Conservation (phyloP, 2,113 vertebrate genomes). For the Forbesichthys papilliferus region DNA sequence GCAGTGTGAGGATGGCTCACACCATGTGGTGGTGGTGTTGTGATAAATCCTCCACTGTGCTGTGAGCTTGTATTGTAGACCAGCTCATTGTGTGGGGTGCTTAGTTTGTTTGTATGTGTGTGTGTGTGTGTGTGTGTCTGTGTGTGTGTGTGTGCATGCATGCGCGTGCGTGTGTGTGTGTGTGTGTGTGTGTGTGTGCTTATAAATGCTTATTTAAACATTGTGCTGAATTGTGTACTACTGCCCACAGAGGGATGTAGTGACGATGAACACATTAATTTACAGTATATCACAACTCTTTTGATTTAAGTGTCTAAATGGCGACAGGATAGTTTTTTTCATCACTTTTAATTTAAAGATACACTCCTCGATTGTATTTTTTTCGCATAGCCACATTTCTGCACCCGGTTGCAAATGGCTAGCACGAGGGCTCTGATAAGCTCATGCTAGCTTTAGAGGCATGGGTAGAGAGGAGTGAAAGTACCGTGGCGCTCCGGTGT, state of each 20-base stretch:
- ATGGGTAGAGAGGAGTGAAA: no score
- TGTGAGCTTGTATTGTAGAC: neutral
- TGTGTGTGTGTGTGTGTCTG: neutral
- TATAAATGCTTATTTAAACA: neutral
- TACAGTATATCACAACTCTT: no score
- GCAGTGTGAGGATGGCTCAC: neutral
- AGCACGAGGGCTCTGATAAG: no score
- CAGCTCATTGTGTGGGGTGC: neutral
- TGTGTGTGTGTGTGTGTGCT: conserved; percentile 1
- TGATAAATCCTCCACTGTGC: neutral
- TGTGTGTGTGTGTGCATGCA: neutral
- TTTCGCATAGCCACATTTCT: no score
- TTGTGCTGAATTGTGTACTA: neutral
- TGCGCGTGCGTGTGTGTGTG: conserved; percentile 1
- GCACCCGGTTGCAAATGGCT: no score
- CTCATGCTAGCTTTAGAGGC: no score
- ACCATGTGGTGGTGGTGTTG: neutral
- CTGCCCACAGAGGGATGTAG: conserved; percentile 1
- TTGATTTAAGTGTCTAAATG: no score
- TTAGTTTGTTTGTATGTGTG: neutral
- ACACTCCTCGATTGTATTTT: no score
- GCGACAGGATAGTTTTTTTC: no score
- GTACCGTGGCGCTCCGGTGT: no score
- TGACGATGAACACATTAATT: no score
- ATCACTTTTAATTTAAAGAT: no score